These are phyloP conservation scores for Alcedo atthis DNA, from an alignment of 2,797 vertebrate species.

Conservation along the genomic window DNA sequence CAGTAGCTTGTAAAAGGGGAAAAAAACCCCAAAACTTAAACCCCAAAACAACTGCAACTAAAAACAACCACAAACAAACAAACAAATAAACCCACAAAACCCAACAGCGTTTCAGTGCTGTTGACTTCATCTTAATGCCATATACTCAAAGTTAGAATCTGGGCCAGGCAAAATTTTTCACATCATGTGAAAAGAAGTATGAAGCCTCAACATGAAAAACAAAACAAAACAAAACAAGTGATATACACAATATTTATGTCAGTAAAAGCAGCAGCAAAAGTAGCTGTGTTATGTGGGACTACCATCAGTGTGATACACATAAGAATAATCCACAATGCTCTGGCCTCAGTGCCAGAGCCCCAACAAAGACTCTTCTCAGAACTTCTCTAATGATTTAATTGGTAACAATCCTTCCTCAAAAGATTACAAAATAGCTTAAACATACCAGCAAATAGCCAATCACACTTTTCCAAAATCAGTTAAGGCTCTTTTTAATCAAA, in stretches of 20 bases:
- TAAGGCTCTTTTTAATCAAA: not conserved
- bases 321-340: not conserved
- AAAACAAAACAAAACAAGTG: not conserved
- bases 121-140: not conserved
- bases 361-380: not conserved
- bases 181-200: not conserved
- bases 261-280: not conserved
- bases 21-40: not conserved
- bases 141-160: not conserved
- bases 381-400: not conserved
- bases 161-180: not conserved
- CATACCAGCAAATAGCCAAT: not conserved
- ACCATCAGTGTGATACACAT: accelerated
- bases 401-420: not conserved
- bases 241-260: not conserved
- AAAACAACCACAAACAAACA: not conserved
- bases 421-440: not conserved
- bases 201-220: not conserved
- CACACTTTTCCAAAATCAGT: not conserved
- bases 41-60: not conserved
- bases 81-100: not conserved
- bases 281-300: not conserved
- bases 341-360: not conserved
- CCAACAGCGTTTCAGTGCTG: not conserved
- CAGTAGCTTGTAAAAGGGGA: too few species aligned